phyloP scores from a whole-genome alignment of 2,797 vertebrate species.

The Margarornis squamiger region DNA sequence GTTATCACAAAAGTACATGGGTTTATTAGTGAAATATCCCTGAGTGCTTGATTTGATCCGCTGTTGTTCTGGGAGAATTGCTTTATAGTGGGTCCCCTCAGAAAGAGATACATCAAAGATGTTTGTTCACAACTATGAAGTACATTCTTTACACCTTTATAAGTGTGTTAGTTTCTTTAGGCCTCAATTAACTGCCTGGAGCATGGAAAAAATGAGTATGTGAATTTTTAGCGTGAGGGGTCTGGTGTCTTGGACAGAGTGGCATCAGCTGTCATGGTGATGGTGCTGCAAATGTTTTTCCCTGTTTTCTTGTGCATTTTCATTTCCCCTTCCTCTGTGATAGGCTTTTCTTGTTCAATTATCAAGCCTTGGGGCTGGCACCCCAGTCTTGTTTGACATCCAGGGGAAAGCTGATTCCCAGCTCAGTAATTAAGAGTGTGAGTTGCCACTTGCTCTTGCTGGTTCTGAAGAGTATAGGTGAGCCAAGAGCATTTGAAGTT shows the following conservation, averaged over 20 bases:
- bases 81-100: neutral
- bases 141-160: neutral
- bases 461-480: neutral
- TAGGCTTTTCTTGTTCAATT: neutral
- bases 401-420: neutral
- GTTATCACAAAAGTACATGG: neutral
- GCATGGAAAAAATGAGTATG: neutral
- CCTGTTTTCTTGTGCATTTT: neutral
- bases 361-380: neutral
- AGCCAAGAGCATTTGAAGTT: neutral
- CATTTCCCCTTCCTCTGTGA: neutral
- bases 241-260: neutral
- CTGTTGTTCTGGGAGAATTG: accelerated
- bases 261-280: neutral
- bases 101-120: neutral
- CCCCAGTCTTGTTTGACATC: neutral
- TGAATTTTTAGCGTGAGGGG: accelerated
- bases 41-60: neutral
- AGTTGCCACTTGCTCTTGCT: neutral
- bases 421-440: neutral
- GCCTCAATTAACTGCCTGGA: neutral
- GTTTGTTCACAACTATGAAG: neutral
- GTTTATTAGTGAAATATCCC: neutral
- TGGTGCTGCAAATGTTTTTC: neutral
- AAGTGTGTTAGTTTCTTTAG: neutral